Evolutionary conservation across 2,888 invertebrate species (phyloP).

Genomic region (Galeruca laticollis): DNA sequence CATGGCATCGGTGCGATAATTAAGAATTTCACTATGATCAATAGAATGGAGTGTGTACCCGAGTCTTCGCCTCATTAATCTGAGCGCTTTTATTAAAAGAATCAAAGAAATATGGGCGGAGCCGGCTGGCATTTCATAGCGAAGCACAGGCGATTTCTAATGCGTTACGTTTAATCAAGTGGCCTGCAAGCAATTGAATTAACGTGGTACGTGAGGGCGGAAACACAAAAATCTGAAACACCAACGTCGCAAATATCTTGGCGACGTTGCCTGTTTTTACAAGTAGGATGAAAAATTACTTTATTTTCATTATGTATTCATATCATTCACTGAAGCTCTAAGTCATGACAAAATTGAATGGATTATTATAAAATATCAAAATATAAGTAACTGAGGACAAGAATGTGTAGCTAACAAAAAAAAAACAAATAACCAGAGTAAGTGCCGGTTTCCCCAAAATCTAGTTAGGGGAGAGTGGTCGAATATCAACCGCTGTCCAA

Average conservation of each 20-base stretch:
- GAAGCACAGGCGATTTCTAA: constrained; percentile 54
- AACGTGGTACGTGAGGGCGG: constrained; percentile 64
- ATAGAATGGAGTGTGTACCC: constrained; percentile 57
- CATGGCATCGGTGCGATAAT: constrained; percentile 60
- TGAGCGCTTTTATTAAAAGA: constrained; percentile 68
- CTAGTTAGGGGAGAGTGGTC: too few relatives aligned
- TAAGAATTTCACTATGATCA: constrained; percentile 65
- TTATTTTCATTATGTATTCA: too few relatives aligned
- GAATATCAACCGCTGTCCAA: too few relatives aligned
- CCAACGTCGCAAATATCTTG: neutral
- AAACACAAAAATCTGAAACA: constrained; percentile 48
- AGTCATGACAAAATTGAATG: too few relatives aligned
- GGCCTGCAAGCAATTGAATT: constrained; percentile 61
- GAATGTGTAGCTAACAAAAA: too few relatives aligned
- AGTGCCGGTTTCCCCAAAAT: too few relatives aligned
- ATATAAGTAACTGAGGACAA: too few relatives aligned
- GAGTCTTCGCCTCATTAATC: constrained; percentile 66
- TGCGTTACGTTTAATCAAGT: constrained; percentile 64
- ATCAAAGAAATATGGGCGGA: constrained; percentile 69
- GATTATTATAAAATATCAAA: too few relatives aligned
- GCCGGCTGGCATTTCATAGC: constrained; percentile 57
- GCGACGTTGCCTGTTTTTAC: neutral
- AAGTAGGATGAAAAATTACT: too few relatives aligned
- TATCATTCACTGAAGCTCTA: too few relatives aligned
- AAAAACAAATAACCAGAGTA: too few relatives aligned